Conservation (phyloP, 2,113 vertebrate genomes). For the Plestiodon gilberti region DNA sequence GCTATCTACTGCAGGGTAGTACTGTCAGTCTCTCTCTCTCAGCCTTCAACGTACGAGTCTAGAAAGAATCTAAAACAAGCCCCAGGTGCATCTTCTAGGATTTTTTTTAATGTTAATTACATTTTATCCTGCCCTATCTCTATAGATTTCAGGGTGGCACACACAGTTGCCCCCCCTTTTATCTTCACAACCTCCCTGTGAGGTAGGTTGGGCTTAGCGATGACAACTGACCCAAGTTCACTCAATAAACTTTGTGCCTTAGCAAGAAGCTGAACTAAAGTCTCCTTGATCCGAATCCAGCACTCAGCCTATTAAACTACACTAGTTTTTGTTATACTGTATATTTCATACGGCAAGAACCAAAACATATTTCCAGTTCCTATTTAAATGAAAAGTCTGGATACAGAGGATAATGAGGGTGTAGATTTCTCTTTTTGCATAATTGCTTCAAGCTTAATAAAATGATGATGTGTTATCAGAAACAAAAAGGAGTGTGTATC, state of each 20-base stretch:
- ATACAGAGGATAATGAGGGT: neutral
- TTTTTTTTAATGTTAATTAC: neutral
- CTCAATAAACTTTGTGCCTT: neutral
- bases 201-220: neutral
- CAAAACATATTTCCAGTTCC: neutral
- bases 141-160: neutral
- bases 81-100: neutral
- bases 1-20: neutral
- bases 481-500: neutral
- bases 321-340: too few relatives aligned
- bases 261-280: too few relatives aligned
- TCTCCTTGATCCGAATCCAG: too few relatives aligned
- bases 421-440: neutral
- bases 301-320: too few relatives aligned
- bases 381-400: neutral
- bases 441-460: neutral
- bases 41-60: neutral
- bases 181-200: neutral
- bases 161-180: neutral
- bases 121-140: neutral
- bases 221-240: neutral
- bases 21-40: too few relatives aligned
- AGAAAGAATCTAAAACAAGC: too few relatives aligned
- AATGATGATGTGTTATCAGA: neutral
- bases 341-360: too few relatives aligned